A percentile compares a stretch with the other conserved stretches of the same genome.
Conservation (phyloP, 53 echinoderm and acorn worm species). For the Temnopleurus reevesii region DNA sequence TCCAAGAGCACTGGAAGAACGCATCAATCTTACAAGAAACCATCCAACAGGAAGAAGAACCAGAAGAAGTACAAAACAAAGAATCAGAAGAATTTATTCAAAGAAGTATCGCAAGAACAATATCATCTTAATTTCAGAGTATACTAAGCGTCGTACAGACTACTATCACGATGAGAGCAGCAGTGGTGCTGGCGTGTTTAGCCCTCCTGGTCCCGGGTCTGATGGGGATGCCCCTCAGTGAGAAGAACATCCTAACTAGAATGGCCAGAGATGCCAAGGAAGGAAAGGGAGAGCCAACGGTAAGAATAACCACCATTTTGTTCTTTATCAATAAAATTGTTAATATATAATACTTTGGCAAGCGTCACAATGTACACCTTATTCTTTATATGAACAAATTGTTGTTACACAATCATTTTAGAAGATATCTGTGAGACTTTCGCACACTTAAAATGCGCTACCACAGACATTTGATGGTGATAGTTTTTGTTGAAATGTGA, state of each 20-base stretch:
- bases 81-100: no score
- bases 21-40: not conserved
- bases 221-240: not conserved
- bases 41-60: not conserved
- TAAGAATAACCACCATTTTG: no score
- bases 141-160: not conserved
- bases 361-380: no score
- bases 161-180: not conserved
- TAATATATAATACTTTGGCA: no score
- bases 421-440: no score
- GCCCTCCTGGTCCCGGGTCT: not conserved
- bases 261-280: slow-evolving; percentile 13
- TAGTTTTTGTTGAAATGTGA: no score
- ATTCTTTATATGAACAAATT: no score
- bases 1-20: not conserved
- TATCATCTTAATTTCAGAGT: not conserved
- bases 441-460: no score
- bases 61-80: not conserved
- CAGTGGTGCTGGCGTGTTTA: not conserved
- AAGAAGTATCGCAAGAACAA: not conserved
- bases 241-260: not conserved
- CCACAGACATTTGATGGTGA: no score
- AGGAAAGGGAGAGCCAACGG: slow-evolving; percentile 6
- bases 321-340: no score
- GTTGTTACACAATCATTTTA: no score